Percentiles rank a stretch among this genome's conserved stretches.
Conservation (phyloP, 30 jellyfish, hydroid and myxozoan genomes). For the Pseudorhiza aurosa region DNA sequence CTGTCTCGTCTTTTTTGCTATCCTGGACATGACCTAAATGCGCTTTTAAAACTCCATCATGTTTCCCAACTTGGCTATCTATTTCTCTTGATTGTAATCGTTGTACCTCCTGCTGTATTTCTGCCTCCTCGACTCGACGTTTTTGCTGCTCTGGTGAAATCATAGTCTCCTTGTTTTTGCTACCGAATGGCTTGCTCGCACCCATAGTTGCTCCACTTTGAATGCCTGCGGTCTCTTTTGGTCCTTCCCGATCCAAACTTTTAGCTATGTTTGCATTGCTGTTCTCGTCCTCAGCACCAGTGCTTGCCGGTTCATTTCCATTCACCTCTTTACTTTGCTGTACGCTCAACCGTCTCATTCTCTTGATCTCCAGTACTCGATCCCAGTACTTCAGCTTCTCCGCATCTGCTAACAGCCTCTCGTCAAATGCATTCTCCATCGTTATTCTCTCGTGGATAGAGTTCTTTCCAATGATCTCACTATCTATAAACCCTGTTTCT, state of each 20-base stretch:
- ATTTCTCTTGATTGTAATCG: not conserved
- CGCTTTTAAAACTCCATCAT: not conserved
- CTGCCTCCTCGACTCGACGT: not conserved
- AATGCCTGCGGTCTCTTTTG: not conserved
- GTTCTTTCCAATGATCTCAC: constrained; percentile 42
- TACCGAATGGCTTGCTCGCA: too few species aligned
- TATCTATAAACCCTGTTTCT: constrained; percentile 51
- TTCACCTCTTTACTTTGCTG: constrained; percentile 18
- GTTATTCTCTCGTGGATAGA: constrained; percentile 50
- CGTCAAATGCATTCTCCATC: constrained; percentile 61
- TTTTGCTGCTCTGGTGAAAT: too few species aligned
- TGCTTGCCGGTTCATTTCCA: not conserved
- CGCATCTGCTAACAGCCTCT: constrained; percentile 38
- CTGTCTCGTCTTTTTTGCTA: not conserved
- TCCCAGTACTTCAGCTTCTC: constrained; percentile 54
- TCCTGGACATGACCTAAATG: too few species aligned
- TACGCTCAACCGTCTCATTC: constrained; percentile 51
- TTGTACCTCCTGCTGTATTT: not conserved
- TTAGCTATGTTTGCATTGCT: not conserved
- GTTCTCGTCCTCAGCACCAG: not conserved
- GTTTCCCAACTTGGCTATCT: not conserved
- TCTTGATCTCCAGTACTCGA: constrained; percentile 33
- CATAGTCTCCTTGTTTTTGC: too few species aligned
- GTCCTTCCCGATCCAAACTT: not conserved
- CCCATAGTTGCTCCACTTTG: not conserved